Conservation (phyloP, 2,113 vertebrate genomes). For the Cichladusa arquata region DNA sequence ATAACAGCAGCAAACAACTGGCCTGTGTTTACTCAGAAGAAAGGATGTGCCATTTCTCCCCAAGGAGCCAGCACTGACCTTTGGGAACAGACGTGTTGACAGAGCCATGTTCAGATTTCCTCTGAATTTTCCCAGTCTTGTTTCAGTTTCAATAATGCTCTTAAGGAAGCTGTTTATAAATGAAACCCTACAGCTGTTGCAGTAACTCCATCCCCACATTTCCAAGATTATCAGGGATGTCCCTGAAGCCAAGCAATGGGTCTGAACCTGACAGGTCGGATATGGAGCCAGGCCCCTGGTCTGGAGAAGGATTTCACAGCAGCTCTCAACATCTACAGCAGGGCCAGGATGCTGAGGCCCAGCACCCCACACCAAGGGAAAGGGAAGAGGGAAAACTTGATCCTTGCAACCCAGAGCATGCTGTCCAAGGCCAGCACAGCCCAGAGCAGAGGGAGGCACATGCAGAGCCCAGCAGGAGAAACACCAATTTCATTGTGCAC, state of each 20-base stretch:
- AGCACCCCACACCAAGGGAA: background rate
- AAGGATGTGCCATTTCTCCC: conserved; percentile 21
- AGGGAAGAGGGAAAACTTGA: accelerated
- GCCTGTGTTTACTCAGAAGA: background rate
- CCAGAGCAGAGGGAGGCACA: background rate
- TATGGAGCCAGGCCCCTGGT: background rate
- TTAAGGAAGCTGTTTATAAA: conserved; percentile 4
- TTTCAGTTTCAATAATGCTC: conserved; percentile 12
- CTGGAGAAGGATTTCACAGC: background rate
- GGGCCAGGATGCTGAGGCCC: background rate
- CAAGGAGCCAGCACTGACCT: background rate
- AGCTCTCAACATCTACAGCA: background rate
- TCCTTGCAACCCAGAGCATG: background rate
- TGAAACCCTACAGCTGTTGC: background rate
- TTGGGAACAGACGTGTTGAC: conserved; percentile 4
- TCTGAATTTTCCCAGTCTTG: conserved; percentile 41
- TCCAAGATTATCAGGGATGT: background rate
- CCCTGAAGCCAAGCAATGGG: background rate
- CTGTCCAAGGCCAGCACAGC: background rate
- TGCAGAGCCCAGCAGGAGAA: background rate
- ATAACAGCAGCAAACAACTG: background rate
- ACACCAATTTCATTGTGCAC: background rate
- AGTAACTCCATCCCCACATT: background rate
- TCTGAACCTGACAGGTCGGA: background rate
- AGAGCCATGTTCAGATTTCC: background rate